phyloP scores from a whole-genome alignment of 2,888 invertebrate species.

The Drosophila picticornis region DNA sequence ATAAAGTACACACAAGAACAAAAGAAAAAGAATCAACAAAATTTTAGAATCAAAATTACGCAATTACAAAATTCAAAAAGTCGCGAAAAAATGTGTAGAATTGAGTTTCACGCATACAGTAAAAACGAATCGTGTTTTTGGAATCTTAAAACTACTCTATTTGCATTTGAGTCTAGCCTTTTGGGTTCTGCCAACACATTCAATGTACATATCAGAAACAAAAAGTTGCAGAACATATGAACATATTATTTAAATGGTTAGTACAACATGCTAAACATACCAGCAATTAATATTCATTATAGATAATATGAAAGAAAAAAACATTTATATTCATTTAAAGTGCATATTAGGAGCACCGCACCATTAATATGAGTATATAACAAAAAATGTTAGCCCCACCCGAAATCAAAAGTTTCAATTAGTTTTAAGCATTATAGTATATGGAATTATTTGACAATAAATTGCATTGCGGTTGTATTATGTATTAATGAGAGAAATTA shows the following conservation, averaged over 20 bases:
- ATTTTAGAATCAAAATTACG: constrained; percentile 17
- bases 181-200: constrained; percentile 9
- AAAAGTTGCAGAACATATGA: not conserved
- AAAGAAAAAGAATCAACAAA: constrained; percentile 13
- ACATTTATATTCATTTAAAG: constrained; percentile 11
- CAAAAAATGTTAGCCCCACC: constrained; percentile 17
- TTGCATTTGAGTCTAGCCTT: constrained; percentile 21
- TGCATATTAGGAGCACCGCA: constrained; percentile 27
- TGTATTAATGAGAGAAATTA: constrained; percentile 38
- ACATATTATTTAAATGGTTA: constrained; percentile 31
- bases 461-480: constrained; percentile 48
- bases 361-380: constrained; percentile 18
- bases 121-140: constrained; percentile 14
- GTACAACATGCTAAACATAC: constrained; percentile 51
- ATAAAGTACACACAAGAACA: not conserved
- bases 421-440: constrained; percentile 23
- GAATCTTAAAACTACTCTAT: constrained; percentile 7
- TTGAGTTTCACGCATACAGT: constrained; percentile 52
- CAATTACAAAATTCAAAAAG: constrained; percentile 28
- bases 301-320: not conserved
- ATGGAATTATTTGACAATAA: constrained; percentile 8
- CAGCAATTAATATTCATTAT: constrained; percentile 27
- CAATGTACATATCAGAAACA: constrained; percentile 11
- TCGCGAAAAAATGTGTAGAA: constrained; percentile 17
- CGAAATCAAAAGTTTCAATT: constrained; percentile 20